Evolutionary conservation across 1,140 invertebrate genomes (phyloP).

Genomic region (Chrysopa pallens): DNA sequence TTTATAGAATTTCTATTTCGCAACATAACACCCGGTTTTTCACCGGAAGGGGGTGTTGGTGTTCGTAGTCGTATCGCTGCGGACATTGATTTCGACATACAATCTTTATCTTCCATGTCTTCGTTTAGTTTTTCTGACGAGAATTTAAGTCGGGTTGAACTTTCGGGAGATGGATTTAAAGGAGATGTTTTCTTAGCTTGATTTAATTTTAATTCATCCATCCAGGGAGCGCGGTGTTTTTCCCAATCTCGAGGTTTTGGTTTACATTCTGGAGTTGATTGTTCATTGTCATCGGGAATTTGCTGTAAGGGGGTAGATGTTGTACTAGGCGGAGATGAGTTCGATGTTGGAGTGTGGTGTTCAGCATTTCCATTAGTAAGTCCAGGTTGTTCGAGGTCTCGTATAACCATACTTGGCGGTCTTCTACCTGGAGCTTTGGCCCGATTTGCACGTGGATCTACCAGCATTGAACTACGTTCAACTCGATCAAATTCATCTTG

Average conservation of each 20-base stretch:
- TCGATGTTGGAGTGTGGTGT: slow-evolving; percentile 11
- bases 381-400: slow-evolving; percentile 25
- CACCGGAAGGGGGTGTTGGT: slow-evolving; percentile 10
- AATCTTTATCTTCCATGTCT: slow-evolving; percentile 5
- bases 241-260: slow-evolving; percentile 33
- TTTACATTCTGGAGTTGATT: slow-evolving; percentile 22
- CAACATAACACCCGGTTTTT: slow-evolving; percentile 7
- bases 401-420: slow-evolving; percentile 30
- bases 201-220: slow-evolving; percentile 45
- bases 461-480: slow-evolving; percentile 35
- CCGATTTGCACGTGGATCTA: slow-evolving; percentile 38
- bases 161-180: slow-evolving; percentile 19
- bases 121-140: slow-evolving; percentile 7
- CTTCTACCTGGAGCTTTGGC: slow-evolving; percentile 33
- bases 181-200: slow-evolving; percentile 38
- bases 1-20: slow-evolving; percentile 9
- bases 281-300: slow-evolving; percentile 20
- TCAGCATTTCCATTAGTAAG: slow-evolving; percentile 28
- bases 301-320: slow-evolving; percentile 10
- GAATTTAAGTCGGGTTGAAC: slow-evolving; percentile 6
- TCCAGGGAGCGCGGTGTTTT: slow-evolving; percentile 44
- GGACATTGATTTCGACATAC: slow-evolving; percentile 16
- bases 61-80: slow-evolving; percentile 11
- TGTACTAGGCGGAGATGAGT: background rate
- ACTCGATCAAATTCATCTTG: slow-evolving; percentile 37